These are phyloP conservation scores for Micoletzkya japonica DNA, from an alignment of 2,888 invertebrate species.

Conservation along the genomic window DNA sequence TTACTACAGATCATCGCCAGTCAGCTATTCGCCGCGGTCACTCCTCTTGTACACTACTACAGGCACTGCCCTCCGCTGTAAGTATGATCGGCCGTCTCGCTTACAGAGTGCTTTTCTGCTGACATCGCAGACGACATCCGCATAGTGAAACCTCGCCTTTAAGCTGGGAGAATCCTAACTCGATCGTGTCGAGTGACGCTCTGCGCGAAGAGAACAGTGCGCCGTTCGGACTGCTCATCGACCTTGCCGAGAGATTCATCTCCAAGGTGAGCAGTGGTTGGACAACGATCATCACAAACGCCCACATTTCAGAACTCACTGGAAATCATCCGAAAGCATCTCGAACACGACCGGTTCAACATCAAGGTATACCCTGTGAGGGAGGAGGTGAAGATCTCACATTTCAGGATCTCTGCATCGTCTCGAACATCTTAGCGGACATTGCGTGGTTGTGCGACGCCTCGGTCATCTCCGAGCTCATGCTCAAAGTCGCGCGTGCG, in stretches of 20 bases:
- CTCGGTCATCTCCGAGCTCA: neutral
- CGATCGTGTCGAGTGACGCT: too few species aligned
- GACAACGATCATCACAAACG: neutral
- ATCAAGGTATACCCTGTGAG: too few species aligned
- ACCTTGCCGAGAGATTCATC: constrained; percentile 10
- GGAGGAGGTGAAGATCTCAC: neutral
- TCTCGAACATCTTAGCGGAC: neutral
- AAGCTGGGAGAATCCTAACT: too few species aligned
- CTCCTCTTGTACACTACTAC: too few species aligned
- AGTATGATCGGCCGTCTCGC: too few species aligned
- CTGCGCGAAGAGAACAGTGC: constrained; percentile 19
- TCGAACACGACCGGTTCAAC: neutral
- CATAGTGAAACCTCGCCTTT: too few species aligned
- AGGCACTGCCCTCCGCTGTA: too few species aligned
- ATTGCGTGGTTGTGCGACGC: neutral
- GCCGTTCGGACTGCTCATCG: constrained; percentile 5
- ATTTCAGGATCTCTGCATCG: neutral
- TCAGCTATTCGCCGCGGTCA: too few species aligned
- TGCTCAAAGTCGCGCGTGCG: neutral
- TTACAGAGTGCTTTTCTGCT: too few species aligned
- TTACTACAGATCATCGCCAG: too few species aligned
- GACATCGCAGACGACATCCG: too few species aligned
- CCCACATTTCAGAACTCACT: neutral
- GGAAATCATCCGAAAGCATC: too few species aligned
- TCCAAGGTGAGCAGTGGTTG: neutral